Evolutionary conservation across 2,113 vertebrate species (phyloP).

Genomic region (Excalfactoria chinensis): DNA sequence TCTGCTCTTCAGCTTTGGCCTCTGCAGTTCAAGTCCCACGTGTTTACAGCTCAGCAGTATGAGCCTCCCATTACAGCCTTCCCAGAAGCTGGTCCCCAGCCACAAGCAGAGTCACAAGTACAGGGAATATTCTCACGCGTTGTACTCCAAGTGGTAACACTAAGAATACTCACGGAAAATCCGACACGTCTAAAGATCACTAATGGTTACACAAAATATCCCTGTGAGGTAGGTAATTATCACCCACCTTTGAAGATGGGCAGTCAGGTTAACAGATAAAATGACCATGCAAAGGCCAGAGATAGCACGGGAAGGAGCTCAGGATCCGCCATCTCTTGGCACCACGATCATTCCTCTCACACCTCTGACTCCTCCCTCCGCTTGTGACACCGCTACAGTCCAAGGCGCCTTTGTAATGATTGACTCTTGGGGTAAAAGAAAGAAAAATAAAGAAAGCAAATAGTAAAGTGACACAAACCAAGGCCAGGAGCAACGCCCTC

Average conservation of each 20-base stretch:
- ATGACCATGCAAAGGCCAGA: slow-evolving; percentile 17
- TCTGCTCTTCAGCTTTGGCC: background rate
- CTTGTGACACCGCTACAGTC: slow-evolving; percentile 14
- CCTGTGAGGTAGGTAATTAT: slow-evolving; percentile 51
- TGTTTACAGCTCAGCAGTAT: background rate
- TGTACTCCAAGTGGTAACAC: background rate
- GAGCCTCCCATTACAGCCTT: background rate
- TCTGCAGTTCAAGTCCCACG: background rate
- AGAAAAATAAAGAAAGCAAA: background rate
- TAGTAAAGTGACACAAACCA: background rate
- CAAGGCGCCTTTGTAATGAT: background rate
- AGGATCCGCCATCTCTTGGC: background rate
- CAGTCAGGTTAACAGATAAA: slow-evolving; percentile 1
- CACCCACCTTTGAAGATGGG: slow-evolving; percentile 42
- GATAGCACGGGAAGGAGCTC: background rate
- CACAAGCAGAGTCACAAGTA: slow-evolving; percentile 4
- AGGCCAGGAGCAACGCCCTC: background rate
- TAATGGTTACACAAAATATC: background rate
- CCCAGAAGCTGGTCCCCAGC: background rate
- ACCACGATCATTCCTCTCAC: background rate
- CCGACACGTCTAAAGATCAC: background rate
- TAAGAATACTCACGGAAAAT: background rate
- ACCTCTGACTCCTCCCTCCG: background rate
- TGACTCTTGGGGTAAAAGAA: background rate
- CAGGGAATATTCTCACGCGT: background rate